Evolutionary conservation across 2,797 vertebrate genomes (phyloP).

Genomic region (Oreochromis mossambicus): DNA sequence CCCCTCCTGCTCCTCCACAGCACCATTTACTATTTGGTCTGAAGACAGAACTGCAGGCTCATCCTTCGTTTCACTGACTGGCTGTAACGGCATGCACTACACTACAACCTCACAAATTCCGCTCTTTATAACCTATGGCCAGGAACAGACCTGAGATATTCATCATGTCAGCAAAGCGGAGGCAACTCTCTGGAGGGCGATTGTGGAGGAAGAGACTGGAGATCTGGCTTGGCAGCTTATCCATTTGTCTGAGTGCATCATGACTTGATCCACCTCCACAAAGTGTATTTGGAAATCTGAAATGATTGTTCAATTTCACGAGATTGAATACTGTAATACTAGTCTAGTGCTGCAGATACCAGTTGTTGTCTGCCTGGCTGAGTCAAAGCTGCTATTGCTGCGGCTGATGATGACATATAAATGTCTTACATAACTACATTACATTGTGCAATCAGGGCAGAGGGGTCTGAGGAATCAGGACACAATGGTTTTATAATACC

Average conservation of each 20-base stretch:
- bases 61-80: conserved; percentile 18
- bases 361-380: conserved; percentile 30
- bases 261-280: conserved; percentile 25
- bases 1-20: conserved; percentile 1
- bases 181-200: conserved; percentile 19
- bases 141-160: conserved; percentile 30
- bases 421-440: conserved; percentile 68
- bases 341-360: conserved; percentile 16
- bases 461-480: conserved; percentile 57
- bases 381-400: conserved; percentile 41
- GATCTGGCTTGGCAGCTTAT: conserved; percentile 25
- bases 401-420: conserved; percentile 55
- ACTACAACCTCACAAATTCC: conserved; percentile 23
- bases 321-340: conserved; percentile 31
- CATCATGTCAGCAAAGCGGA: conserved; percentile 28
- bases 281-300: conserved; percentile 32
- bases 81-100: conserved; percentile 13
- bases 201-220: not conserved
- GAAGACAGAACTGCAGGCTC: conserved; percentile 10
- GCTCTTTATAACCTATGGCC: conserved; percentile 12
- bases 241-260: conserved; percentile 26
- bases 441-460: conserved; percentile 67
- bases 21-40: conserved; percentile 24
- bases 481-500: conserved; percentile 62
- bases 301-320: conserved; percentile 39